These are phyloP conservation scores for Barnardius zonarius DNA, from an alignment of 2,113 vertebrate species.

Conservation along the genomic window DNA sequence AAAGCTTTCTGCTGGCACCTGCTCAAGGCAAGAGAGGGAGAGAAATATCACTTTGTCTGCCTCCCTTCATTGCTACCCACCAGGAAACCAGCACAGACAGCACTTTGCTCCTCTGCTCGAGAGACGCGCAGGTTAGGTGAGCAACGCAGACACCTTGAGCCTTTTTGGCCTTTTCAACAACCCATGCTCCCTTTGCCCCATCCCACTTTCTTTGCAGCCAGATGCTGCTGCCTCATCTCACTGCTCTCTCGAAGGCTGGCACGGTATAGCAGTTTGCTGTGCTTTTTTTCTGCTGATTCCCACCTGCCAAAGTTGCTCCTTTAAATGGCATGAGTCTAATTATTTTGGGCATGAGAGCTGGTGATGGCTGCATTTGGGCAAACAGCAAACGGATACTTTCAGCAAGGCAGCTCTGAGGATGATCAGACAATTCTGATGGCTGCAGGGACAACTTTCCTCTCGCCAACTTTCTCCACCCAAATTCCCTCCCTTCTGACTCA, in stretches of 20 bases:
- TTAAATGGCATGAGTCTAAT: neutral
- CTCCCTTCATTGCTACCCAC: constrained; percentile 26
- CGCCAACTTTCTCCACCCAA: neutral
- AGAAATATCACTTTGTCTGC: constrained; percentile 41
- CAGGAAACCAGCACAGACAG: constrained; percentile 37
- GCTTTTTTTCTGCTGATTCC: constrained; percentile 3
- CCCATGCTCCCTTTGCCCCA: neutral
- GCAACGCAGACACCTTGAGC: neutral
- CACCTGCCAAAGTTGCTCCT: neutral
- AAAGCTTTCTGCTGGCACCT: constrained; percentile 58
- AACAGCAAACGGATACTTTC: neutral
- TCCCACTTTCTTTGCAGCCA: neutral
- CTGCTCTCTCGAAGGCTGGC: neutral
- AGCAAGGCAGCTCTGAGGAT: neutral
- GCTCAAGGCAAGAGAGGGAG: constrained; percentile 28
- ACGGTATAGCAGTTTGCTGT: neutral
- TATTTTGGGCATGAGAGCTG: neutral
- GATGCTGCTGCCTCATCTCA: neutral
- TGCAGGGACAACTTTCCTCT: neutral
- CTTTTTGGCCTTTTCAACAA: neutral
- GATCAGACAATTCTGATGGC: neutral
- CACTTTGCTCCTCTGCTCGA: constrained; percentile 17
- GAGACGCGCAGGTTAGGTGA: neutral
- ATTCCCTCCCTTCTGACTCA: neutral
- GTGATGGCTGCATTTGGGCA: neutral